Evolutionary conservation across 1,140 invertebrate genomes (phyloP), one percentile per base, ranked within the genome.

Genomic region (Calephelis nemesis): DNA sequence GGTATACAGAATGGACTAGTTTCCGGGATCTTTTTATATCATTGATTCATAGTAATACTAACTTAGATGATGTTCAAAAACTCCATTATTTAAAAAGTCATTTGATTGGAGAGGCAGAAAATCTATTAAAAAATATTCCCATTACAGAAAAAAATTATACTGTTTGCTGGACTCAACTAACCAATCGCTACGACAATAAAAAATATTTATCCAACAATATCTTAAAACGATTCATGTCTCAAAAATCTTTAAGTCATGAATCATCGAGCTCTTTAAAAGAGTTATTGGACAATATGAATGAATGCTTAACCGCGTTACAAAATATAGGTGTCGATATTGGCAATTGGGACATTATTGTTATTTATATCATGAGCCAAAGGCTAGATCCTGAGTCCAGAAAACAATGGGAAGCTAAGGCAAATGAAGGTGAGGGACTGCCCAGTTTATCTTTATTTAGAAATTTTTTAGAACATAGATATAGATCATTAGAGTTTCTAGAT

Each of bases 281-380:
- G 8, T 58, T 72, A 7, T 40, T 72, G 12, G 65, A 54, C 2
- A 54, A 54, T 3, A 19, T 54, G 52, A 68, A 65, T 5, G 65
- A 65, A 52, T 67, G 63, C 63, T 68, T 74, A 50, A 50, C 52
- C 9, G 63, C 47, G 0, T 54, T 54, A 54, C 52, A 54, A 64
- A 70, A 70, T 50, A 58, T 74, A 65, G 73, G 63, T 11, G 45
- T 75, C 50, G 63, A 68, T 15, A 52, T 62, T 42, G 12, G 30
- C 15, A 68, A 42, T 63, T 75, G 73, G 70, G 73, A 75, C 40
- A 72, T 72, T 15, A 50, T 75, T 15, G 30, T 75, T 11, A 75
- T 75, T 66, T 65, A 68, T 15, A 67, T 74, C 11, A 15, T 72
- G 11, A 60, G 62, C 58, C 58, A 63, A 58, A 72, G 63, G 45